These are phyloP conservation scores for Myzus persicae DNA, from an alignment of 1,140 invertebrate genomes.

Conservation along the genomic window DNA sequence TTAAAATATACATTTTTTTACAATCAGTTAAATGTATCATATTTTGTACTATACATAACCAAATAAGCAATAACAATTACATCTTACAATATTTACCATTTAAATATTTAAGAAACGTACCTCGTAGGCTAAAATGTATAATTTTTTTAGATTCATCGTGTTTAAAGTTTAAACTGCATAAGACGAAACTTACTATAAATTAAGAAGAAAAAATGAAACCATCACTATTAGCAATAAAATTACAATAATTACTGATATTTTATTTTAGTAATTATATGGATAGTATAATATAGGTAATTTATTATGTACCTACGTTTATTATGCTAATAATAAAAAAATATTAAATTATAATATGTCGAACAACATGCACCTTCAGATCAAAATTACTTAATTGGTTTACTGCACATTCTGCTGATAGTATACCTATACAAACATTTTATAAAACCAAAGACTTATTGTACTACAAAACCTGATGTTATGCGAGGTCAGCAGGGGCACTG, in stretches of 20 bases:
- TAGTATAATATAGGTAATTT: not conserved
- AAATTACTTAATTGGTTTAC: constrained; percentile 10
- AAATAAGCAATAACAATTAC: not conserved
- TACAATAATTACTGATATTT: not conserved
- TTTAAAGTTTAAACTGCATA: no score
- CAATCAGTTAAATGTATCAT: not conserved
- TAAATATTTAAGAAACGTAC: not conserved
- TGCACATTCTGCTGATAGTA: not conserved
- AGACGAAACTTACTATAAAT: not conserved
- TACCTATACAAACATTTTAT: not conserved
- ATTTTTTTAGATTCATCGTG: not conserved
- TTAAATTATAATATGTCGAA: not conserved
- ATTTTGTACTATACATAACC: not conserved
- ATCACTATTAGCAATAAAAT: not conserved
- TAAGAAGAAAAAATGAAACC: not conserved
- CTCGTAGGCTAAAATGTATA: not conserved
- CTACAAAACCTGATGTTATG: not conserved
- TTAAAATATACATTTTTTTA: not conserved
- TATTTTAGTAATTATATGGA: no score
- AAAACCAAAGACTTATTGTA: not conserved
- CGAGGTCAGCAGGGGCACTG: not conserved
- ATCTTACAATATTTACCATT: not conserved
- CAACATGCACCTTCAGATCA: not conserved
- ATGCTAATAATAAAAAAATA: not conserved
- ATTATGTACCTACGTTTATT: not conserved